Percentiles rank a stretch among this genome's conserved stretches.
Evolutionary conservation across 1,140 invertebrate genomes (phyloP).

Genomic region (Chrysomallon squamiferum): DNA sequence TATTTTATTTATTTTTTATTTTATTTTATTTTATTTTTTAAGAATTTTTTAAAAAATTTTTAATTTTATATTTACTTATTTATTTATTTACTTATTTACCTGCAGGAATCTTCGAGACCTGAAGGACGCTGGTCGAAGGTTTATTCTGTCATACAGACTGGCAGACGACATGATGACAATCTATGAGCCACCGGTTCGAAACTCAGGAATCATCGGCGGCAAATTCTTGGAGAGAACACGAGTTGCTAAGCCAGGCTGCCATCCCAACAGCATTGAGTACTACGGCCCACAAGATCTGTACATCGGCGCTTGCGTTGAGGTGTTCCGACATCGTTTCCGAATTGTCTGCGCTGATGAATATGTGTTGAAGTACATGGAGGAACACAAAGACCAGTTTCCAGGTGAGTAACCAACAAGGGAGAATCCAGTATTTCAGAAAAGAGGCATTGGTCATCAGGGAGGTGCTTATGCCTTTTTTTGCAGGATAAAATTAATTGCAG

Average conservation of each 20-base stretch:
- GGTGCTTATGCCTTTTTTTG: neutral
- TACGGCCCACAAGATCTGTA: conserved; percentile 64
- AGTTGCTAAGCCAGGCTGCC: conserved; percentile 58
- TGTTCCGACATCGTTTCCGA: conserved; percentile 61
- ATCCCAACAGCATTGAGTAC: conserved; percentile 55
- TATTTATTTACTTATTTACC: neutral
- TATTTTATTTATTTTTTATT: too few species aligned
- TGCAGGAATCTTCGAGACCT: conserved; percentile 55
- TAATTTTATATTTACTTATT: neutral
- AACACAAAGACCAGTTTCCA: conserved; percentile 58
- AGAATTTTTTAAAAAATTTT: too few species aligned
- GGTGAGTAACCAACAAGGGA: conserved; percentile 30
- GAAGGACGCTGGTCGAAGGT: conserved; percentile 60
- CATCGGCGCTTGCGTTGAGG: conserved; percentile 60
- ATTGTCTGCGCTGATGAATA: conserved; percentile 63
- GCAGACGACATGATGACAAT: conserved; percentile 64
- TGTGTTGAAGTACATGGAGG: conserved; percentile 62
- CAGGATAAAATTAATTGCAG: neutral
- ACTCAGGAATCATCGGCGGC: conserved; percentile 63
- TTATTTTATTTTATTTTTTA: too few species aligned
- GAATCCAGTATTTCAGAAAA: too few species aligned
- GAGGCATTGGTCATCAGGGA: neutral
- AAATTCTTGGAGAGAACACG: conserved; percentile 63
- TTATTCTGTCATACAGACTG: conserved; percentile 62
- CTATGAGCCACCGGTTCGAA: conserved; percentile 62